A percentile compares a stretch with the other conserved stretches of the same genome.
phyloP scores from a whole-genome alignment of 2,113 vertebrate genomes.

The Acinonyx jubatus region DNA sequence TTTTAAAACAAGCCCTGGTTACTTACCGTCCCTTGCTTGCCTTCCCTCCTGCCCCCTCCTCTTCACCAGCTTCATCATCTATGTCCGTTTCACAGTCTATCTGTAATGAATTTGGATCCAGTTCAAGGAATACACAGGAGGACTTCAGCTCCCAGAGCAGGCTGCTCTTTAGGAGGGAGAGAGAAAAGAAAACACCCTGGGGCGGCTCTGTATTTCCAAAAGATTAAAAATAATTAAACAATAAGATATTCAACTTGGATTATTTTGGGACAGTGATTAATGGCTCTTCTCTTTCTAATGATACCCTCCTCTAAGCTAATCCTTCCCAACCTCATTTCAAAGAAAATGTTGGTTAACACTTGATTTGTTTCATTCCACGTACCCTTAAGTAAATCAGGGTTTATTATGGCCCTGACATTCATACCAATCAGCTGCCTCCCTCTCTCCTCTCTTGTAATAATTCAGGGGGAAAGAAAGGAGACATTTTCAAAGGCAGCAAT shows the following conservation, averaged over 20 bases:
- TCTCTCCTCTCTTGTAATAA: neutral
- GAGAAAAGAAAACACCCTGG: conserved; percentile 77
- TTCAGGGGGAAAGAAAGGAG: conserved; percentile 42
- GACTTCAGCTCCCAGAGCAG: conserved; percentile 66
- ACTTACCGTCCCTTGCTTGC: neutral
- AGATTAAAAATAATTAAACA: conserved; percentile 82
- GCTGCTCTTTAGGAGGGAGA: conserved; percentile 61
- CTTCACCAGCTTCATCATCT: neutral
- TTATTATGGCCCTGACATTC: neutral
- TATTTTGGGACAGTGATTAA: conserved; percentile 79
- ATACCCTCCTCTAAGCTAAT: conserved; percentile 40
- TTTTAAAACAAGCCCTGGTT: conserved; percentile 65
- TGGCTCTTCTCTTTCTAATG: conserved; percentile 51
- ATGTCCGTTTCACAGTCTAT: conserved; percentile 1
- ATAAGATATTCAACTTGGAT: conserved; percentile 78
- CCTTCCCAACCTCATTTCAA: conserved; percentile 68
- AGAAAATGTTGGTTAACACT: conserved; percentile 73
- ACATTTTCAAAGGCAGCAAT: conserved; percentile 23
- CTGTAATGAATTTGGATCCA: conserved; percentile 61
- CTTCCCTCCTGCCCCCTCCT: neutral
- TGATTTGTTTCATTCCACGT: conserved; percentile 48
- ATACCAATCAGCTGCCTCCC: conserved; percentile 42
- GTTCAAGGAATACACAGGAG: conserved; percentile 73
- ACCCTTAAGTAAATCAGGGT: conserved; percentile 59
- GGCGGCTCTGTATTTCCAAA: conserved; percentile 74